phyloP scores from a whole-genome alignment of 2,113 vertebrate species.

The Oryzias javanicus region DNA sequence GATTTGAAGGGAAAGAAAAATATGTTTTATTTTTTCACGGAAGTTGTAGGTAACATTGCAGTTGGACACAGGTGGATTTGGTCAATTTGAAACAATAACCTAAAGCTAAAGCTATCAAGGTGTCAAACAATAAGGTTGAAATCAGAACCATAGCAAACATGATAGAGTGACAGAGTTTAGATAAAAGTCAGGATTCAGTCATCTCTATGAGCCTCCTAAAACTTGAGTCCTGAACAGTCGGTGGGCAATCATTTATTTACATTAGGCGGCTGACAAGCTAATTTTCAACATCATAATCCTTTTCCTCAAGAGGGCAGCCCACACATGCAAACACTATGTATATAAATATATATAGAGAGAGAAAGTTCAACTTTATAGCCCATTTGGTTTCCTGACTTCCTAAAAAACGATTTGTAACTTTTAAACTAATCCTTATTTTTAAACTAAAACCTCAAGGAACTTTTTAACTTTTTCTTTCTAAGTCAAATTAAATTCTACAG shows the following conservation, averaged over 20 bases:
- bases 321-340: conserved; percentile 27
- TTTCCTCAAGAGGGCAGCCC: conserved; percentile 66
- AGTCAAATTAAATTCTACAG: too few relatives aligned
- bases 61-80: conserved; percentile 57
- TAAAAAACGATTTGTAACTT: too few relatives aligned
- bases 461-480: too few relatives aligned
- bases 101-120: conserved; percentile 8
- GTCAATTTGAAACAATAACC: conserved; percentile 52
- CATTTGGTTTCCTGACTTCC: too few relatives aligned
- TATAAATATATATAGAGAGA: too few relatives aligned
- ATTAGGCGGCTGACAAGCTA: conserved; percentile 37
- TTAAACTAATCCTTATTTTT: too few relatives aligned
- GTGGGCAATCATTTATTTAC: conserved; percentile 23
- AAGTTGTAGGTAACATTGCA: conserved; percentile 47
- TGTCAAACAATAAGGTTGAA: too few relatives aligned
- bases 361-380: too few relatives aligned
- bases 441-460: too few relatives aligned
- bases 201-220: conserved; percentile 3
- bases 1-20: conserved; percentile 32
- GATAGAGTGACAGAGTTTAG: conserved; percentile 2
- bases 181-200: conserved; percentile 1
- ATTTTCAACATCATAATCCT: conserved; percentile 30
- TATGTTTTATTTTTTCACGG: conserved; percentile 34
- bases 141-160: too few relatives aligned
- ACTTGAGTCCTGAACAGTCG: conserved; percentile 15